A percentile compares a stretch with the other conserved stretches of the same genome.
Conservation (phyloP, 2,797 vertebrate genomes). For the Aeoliscus strigatus region DNA sequence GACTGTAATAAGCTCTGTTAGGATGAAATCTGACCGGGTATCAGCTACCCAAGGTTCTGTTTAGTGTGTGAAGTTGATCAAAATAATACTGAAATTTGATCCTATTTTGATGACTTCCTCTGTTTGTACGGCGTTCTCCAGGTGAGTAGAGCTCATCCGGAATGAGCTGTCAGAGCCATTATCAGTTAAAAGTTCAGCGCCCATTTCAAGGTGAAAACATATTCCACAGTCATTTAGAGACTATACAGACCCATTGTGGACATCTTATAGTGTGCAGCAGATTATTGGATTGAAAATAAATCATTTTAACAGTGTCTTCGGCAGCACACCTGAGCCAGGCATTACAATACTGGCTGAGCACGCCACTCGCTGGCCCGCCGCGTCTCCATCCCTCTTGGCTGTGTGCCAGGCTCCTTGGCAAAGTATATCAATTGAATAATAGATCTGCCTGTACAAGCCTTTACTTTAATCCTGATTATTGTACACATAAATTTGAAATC, state of each 20-base stretch:
- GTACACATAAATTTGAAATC: conserved; percentile 47
- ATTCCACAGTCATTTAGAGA: conserved; percentile 61
- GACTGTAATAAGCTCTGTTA: too few species aligned
- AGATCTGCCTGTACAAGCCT: conserved; percentile 42
- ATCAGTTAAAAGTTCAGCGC: conserved; percentile 37
- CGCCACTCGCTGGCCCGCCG: conserved; percentile 40
- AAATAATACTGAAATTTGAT: too few species aligned
- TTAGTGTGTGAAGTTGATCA: conserved; percentile 17
- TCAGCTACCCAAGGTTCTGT: conserved; percentile 6
- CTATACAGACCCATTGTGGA: conserved; percentile 58
- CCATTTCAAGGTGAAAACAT: conserved; percentile 63
- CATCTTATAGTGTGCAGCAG: conserved; percentile 49
- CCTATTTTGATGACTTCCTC: too few species aligned
- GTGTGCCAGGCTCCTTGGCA: conserved; percentile 54
- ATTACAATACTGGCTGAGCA: conserved; percentile 56
- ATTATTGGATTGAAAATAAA: conserved; percentile 65
- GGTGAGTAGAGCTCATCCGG: not conserved
- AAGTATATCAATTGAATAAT: conserved; percentile 49
- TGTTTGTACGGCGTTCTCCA: too few species aligned
- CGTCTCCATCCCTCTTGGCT: conserved; percentile 55
- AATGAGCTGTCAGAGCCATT: conserved; percentile 23
- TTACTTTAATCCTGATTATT: conserved; percentile 54
- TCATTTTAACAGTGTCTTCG: conserved; percentile 68
- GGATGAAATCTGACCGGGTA: not conserved
- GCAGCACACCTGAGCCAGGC: conserved; percentile 66